Evolutionary conservation across 2,797 vertebrate genomes (phyloP).

Genomic region (Erethizon dorsatum): DNA sequence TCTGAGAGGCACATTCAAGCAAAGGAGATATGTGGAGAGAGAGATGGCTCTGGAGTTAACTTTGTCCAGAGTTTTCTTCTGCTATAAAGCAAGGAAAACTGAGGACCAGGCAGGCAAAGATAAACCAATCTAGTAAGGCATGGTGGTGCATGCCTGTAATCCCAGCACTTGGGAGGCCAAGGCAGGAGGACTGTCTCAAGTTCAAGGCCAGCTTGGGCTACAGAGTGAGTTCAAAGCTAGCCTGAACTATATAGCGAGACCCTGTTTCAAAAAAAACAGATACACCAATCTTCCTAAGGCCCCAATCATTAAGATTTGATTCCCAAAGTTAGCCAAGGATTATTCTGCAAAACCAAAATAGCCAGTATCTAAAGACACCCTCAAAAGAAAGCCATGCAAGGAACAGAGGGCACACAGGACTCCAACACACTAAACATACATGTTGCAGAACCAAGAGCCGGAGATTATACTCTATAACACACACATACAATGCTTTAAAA

Average conservation of each 20-base stretch:
- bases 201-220: not conserved
- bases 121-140: not conserved
- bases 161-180: not conserved
- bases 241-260: no score
- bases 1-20: not conserved
- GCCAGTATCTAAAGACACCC: not conserved
- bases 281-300: slow-evolving; percentile 10
- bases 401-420: not conserved
- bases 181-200: not conserved
- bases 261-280: not conserved
- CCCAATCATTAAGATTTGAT: not conserved
- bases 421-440: not conserved
- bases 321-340: not conserved
- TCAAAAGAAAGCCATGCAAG: not conserved
- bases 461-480: not conserved
- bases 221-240: not conserved
- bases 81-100: slow-evolving; percentile 35
- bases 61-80: not conserved
- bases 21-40: not conserved
- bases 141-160: not conserved
- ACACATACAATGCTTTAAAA: not conserved
- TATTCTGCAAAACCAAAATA: not conserved
- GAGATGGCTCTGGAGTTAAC: not conserved
- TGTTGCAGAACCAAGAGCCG: not conserved
- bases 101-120: slow-evolving; percentile 9